Base-by-base conservation (phyloP, 2,888 invertebrate species). In the Xylophagus ater region DNA sequence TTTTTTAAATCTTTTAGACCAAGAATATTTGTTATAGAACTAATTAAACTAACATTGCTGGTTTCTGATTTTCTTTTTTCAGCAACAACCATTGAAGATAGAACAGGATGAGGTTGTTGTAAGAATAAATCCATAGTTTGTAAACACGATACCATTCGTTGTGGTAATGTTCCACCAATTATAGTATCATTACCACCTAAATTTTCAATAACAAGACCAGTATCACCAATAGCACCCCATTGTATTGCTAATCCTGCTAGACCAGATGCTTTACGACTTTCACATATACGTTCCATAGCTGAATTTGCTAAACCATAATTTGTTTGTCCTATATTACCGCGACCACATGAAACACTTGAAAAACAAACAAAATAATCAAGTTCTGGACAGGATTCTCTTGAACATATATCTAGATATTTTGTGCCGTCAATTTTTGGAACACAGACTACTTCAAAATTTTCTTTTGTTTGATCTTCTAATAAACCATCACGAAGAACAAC, bases 201-300 rank as follows among this genome's bases (percentile, higher is more conserved):
- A 32, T 80, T 83, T 54, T 93, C 90, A 55, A 87, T 67, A 44
- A 97, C 76, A 40, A 97, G 73, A 37, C 97, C 97, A 28, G 94
- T 94, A 62, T 98, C 97, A 41, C 94, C 97, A 55, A 98, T 87
- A 44, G 96, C 97, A 49, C 98, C 98, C 97, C 97, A 98, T 66
- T 98, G 97, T 53, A 98, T 87, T 28, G 96, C 92, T 34, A 82
- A 58, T 25, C 76, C 96, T 18, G 93, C 92, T 49, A 92, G 72
- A 31, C 92, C 90, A 54, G 78, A 81, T 26, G 71, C 73, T 65
- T 81, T 83, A 40, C 93, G 76, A 43, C 73, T 76, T 69, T 93
- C 96, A 60, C 85, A 85, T 46, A 96, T 78, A 46, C 97, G 76
- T 68, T 97, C 97, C 96, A 97, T 97, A 30, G 83, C 83, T 0